phyloP scores from a whole-genome alignment of 2,888 invertebrate species.

The Philaethria dido region DNA sequence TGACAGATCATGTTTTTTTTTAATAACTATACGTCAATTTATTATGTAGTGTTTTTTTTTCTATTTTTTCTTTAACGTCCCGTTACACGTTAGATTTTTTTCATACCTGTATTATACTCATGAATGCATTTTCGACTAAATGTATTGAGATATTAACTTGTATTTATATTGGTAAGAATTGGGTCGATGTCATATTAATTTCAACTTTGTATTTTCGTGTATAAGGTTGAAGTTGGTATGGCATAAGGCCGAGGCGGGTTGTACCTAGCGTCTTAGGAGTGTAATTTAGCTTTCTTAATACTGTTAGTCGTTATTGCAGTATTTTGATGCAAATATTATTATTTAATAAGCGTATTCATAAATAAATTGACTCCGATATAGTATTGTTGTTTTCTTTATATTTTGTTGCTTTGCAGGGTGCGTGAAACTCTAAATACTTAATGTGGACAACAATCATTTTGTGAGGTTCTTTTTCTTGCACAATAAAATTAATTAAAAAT shows the following conservation, averaged over 20 bases:
- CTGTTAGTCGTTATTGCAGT: constrained; percentile 81
- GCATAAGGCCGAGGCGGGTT: constrained; percentile 48
- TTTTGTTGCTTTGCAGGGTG: too few relatives aligned
- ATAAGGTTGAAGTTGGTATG: constrained; percentile 25
- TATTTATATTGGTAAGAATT: constrained; percentile 45
- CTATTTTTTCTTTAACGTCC: constrained; percentile 28
- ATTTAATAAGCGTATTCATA: constrained; percentile 81
- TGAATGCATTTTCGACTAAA: constrained; percentile 72
- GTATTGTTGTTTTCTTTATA: constrained; percentile 57
- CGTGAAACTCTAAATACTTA: too few relatives aligned
- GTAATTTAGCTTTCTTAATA: constrained; percentile 73
- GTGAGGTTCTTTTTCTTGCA: too few relatives aligned
- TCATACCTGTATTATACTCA: constrained; percentile 80
- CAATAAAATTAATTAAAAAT: too few relatives aligned
- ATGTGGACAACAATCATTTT: too few relatives aligned
- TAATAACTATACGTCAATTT: constrained; percentile 2
- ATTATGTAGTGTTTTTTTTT: background rate
- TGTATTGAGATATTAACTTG: constrained; percentile 58
- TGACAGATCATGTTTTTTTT: constrained; percentile 5
- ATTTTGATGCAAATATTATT: constrained; percentile 83
- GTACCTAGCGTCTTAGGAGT: constrained; percentile 65
- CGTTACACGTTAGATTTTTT: constrained; percentile 40
- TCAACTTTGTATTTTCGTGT: background rate
- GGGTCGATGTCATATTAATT: constrained; percentile 15
- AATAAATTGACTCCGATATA: constrained; percentile 83